A percentile compares a stretch with the other conserved stretches of the same genome.
These are phyloP conservation scores for Panagrolaimus sp. DNA, from an alignment of 1,140 invertebrate species.

Conservation along the genomic window DNA sequence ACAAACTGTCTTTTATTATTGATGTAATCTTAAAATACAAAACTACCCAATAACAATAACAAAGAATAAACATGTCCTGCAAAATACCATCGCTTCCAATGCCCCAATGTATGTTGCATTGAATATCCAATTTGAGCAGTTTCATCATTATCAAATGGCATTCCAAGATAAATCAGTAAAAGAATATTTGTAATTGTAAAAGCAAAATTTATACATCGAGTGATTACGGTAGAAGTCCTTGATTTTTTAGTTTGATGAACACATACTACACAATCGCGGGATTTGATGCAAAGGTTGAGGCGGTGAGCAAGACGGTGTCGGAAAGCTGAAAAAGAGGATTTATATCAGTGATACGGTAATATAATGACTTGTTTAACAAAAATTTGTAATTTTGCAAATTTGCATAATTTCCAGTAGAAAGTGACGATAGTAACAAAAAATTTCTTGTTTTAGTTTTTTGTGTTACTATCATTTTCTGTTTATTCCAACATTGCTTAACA, in stretches of 20 bases:
- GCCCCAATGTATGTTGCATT: background rate
- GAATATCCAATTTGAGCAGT: background rate
- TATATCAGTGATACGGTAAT: background rate
- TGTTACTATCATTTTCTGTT: no score
- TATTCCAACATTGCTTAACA: no score
- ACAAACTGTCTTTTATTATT: no score
- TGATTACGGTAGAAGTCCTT: background rate
- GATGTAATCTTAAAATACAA: no score
- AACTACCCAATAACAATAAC: no score
- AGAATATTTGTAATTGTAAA: background rate
- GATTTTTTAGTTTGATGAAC: background rate
- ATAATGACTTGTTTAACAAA: no score
- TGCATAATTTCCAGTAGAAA: no score
- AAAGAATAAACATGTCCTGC: constrained; percentile 1
- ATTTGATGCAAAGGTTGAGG: background rate
- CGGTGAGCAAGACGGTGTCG: background rate
- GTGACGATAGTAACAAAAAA: no score
- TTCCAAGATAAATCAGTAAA: background rate
- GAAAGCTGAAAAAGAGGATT: background rate
- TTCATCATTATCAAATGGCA: constrained; percentile 8
- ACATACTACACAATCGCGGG: background rate
- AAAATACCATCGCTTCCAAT: constrained; percentile 3
- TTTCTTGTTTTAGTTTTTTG: no score
- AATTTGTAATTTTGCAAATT: no score
- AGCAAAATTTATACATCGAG: background rate